These are phyloP conservation scores for Scaptomyza reducta DNA, from an alignment of 2,888 invertebrate genomes.

Conservation along the genomic window DNA sequence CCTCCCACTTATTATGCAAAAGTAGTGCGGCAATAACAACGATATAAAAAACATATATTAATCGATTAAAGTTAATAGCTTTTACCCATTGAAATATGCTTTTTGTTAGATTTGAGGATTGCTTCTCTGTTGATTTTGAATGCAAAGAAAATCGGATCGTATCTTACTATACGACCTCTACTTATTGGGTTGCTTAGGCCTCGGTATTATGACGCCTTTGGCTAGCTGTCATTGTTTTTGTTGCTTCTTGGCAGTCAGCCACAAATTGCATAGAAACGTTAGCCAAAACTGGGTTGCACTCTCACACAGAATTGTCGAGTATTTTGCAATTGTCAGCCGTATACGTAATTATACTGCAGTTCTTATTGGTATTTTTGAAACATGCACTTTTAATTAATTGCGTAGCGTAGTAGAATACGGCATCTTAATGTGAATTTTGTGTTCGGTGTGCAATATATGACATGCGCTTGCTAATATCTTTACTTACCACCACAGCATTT, in stretches of 20 bases:
- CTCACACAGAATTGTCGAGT: slow-evolving; percentile 65
- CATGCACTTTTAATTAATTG: slow-evolving; percentile 78
- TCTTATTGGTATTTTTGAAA: slow-evolving; percentile 60
- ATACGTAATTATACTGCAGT: slow-evolving; percentile 10
- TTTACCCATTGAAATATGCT: too few species aligned
- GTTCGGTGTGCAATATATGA: slow-evolving; percentile 40
- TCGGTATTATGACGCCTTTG: slow-evolving; percentile 18
- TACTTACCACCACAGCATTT: background rate
- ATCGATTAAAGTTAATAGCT: too few species aligned
- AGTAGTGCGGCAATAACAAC: too few species aligned
- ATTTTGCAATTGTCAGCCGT: slow-evolving; percentile 54
- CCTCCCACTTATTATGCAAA: too few species aligned
- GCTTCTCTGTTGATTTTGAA: too few species aligned
- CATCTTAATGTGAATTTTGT: slow-evolving; percentile 62
- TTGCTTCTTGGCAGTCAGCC: slow-evolving; percentile 62
- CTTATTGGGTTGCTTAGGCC: too few species aligned
- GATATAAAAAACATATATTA: too few species aligned
- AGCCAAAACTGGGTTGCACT: slow-evolving; percentile 71
- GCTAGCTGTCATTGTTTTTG: slow-evolving; percentile 23
- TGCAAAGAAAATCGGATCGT: background rate
- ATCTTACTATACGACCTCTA: background rate
- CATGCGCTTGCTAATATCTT: slow-evolving; percentile 53
- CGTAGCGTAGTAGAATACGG: slow-evolving; percentile 43
- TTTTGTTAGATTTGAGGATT: too few species aligned
- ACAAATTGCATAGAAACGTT: slow-evolving; percentile 70